Percentiles rank a stretch among this genome's conserved stretches.
These are phyloP conservation scores for Meleagris gallopavo DNA, from an alignment of 2,113 vertebrate species.

Conservation along the genomic window DNA sequence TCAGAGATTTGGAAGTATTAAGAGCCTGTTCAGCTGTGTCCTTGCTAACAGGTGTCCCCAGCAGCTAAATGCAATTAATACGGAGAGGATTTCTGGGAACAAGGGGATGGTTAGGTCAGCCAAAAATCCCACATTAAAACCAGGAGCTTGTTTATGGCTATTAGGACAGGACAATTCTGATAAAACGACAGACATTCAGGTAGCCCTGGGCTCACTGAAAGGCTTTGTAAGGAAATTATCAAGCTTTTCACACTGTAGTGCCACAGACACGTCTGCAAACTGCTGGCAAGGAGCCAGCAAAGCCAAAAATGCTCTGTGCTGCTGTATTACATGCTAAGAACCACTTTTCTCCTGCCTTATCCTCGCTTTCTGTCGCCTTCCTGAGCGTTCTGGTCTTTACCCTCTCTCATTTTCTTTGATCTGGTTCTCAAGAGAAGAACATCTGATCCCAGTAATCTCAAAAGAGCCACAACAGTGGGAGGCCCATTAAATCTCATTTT, in stretches of 20 bases:
- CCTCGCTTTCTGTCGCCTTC: not conserved
- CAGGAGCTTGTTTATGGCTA: not conserved
- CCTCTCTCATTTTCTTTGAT: slow-evolving; percentile 61
- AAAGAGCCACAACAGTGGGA: slow-evolving; percentile 71
- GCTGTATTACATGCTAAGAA: not conserved
- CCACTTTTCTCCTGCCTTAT: not conserved
- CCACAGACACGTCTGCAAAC: not conserved
- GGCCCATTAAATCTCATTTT: slow-evolving; percentile 63
- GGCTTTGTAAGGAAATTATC: slow-evolving; percentile 15
- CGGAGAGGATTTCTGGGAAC: slow-evolving; percentile 54
- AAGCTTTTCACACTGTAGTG: slow-evolving; percentile 25
- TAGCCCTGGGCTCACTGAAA: not conserved
- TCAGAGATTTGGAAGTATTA: slow-evolving; percentile 39
- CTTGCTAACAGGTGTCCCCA: slow-evolving; percentile 65
- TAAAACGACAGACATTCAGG: not conserved
- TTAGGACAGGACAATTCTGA: not conserved
- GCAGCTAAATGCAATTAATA: slow-evolving; percentile 43
- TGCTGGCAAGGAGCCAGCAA: slow-evolving; percentile 18
- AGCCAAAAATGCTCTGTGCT: not conserved
- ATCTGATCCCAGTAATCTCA: slow-evolving; percentile 74
- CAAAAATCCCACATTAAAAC: slow-evolving; percentile 43
- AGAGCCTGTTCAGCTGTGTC: slow-evolving; percentile 19
- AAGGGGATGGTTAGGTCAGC: slow-evolving; percentile 27
- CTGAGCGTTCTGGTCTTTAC: slow-evolving; percentile 23
- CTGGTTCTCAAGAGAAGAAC: slow-evolving; percentile 51